phyloP scores from a whole-genome alignment of 2,888 invertebrate genomes.

The Drosophila pegasa region DNA sequence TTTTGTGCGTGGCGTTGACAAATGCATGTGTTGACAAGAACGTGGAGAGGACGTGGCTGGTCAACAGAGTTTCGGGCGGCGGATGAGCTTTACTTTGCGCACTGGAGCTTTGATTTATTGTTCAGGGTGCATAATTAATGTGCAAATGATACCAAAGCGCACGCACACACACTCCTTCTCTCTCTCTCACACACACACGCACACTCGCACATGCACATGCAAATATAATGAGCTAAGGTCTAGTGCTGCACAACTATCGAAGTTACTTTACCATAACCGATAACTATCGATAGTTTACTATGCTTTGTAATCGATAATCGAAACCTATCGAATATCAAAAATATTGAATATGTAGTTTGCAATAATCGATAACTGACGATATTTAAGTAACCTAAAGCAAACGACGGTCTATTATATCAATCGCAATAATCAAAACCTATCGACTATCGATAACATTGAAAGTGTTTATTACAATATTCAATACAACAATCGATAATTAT shows the following conservation, averaged over 20 bases:
- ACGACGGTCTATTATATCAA: too few relatives aligned
- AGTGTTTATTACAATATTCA: too few relatives aligned
- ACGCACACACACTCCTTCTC: slow-evolving; percentile 20
- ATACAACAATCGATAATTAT: too few relatives aligned
- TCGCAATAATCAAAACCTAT: not conserved
- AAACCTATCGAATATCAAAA: not conserved
- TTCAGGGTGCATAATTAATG: slow-evolving; percentile 76
- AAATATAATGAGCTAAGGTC: too few relatives aligned
- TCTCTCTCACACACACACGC: not conserved
- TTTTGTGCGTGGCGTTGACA: slow-evolving; percentile 70
- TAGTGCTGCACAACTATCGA: not conserved
- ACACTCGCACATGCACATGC: slow-evolving; percentile 1
- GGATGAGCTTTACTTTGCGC: slow-evolving; percentile 24
- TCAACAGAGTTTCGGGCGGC: slow-evolving; percentile 25
- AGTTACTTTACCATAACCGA: not conserved
- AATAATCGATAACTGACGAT: too few relatives aligned
- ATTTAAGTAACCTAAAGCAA: too few relatives aligned
- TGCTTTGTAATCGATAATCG: not conserved
- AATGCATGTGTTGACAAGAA: slow-evolving; percentile 74
- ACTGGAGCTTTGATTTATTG: slow-evolving; percentile 73
- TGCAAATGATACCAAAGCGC: slow-evolving; percentile 62
- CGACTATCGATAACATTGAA: too few relatives aligned
- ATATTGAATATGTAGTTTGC: not conserved
- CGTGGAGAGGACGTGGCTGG: slow-evolving; percentile 24
- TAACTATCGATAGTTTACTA: not conserved